Conservation (phyloP, 2,113 vertebrate genomes). For the Percina caprodes region DNA sequence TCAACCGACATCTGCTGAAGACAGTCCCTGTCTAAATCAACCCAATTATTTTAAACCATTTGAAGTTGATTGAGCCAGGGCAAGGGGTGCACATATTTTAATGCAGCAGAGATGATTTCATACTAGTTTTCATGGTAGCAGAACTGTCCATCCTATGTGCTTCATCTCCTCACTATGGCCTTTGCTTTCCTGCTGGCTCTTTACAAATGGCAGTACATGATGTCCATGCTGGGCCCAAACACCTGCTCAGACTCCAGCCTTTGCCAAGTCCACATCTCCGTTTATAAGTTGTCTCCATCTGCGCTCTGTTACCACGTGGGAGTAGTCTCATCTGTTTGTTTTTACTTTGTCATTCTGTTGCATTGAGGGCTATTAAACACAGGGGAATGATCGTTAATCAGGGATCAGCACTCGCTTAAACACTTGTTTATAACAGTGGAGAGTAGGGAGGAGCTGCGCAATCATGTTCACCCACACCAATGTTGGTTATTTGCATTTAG, state of each 20-base stretch:
- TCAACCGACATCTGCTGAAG: background rate
- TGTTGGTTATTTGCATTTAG: conserved; percentile 63
- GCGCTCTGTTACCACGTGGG: conserved; percentile 66
- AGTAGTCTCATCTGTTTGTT: conserved; percentile 79
- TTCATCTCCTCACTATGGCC: conserved; percentile 54
- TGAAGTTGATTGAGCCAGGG: background rate
- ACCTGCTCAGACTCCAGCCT: conserved; percentile 68
- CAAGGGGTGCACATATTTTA: background rate
- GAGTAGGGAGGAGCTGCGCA: conserved; percentile 52
- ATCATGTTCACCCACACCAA: conserved; percentile 53
- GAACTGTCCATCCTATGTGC: conserved; percentile 49
- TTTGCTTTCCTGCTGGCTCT: conserved; percentile 49
- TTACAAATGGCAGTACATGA: conserved; percentile 60
- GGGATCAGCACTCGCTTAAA: conserved; percentile 67
- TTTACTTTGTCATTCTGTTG: conserved; percentile 72
- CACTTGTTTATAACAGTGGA: conserved; percentile 38
- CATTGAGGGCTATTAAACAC: conserved; percentile 73
- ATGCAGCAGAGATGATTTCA: conserved; percentile 33
- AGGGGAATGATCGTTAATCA: conserved; percentile 70
- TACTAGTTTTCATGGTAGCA: conserved; percentile 25
- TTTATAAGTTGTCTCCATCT: conserved; percentile 78
- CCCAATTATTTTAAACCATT: background rate
- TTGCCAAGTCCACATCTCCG: conserved; percentile 71
- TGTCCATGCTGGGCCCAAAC: conserved; percentile 74
- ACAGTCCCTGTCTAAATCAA: background rate